Evolutionary conservation across 2,888 invertebrate genomes (phyloP), one percentile per base, ranked within the genome.

Genomic region (Sinelater perroti): DNA sequence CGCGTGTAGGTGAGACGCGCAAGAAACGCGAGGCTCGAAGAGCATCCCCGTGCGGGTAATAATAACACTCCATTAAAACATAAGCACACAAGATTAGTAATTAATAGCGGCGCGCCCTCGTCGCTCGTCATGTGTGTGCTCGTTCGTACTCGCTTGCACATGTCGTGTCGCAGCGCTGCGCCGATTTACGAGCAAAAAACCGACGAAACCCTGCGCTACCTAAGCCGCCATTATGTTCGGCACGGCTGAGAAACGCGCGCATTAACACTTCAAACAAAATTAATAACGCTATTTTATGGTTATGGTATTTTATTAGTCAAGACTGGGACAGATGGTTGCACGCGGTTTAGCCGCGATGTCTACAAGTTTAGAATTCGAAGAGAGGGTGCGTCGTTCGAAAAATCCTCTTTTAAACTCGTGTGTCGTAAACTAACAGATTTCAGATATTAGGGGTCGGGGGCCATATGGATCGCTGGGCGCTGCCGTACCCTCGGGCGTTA

Each of bases 51-150:
- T 64, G 65, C 64, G 67, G 67, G 66, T 67, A 70, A 70, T 71
- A 70, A 70, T 70, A 71, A 70, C 69, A 69, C 70, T 69, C 69
- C 68, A 71, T 71, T 71, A 72, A 70, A 72, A 71, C 69, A 67
- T 70, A 70, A 71, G 71, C 69, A 67, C 67, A 65, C 65, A 66
- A 69, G 70, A 70, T 72, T 69, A 70, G 71, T 71, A 72, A 72
- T 70, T 71, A 70, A 71, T 70, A 67, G 66, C 63, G 46, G 33
- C 54, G 53, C 51, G 50, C 61, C 57, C 62, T 60, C 54, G 36
- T 42, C 20, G 42, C 38, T 54, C 28, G 16, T 46, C 38, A 33
- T 36, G 38, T 50, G 26, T n/a, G 46, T 44, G 44, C 35, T 54
- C 52, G 51, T 55, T n/a, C n/a, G n/a, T n/a, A n/a, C n/a, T n/a